Evolutionary conservation across 1,140 invertebrate genomes (phyloP).

Genomic region (Trichonephila inaurata): DNA sequence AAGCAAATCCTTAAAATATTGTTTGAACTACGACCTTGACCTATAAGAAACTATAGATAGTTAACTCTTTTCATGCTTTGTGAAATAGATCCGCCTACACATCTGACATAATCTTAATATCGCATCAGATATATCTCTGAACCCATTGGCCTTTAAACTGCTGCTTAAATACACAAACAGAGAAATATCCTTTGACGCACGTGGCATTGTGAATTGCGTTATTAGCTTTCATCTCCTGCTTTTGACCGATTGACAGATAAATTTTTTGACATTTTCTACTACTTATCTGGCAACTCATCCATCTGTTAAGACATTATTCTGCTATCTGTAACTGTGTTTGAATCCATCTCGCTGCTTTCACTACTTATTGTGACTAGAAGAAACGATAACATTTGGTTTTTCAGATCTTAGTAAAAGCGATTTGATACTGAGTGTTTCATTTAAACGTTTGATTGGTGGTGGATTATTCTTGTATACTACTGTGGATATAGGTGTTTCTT

Average conservation of each 20-base stretch:
- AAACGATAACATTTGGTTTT: not conserved
- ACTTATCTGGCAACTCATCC: not conserved
- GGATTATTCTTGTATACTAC: too few species aligned
- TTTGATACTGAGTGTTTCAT: not conserved
- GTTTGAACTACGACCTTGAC: too few species aligned
- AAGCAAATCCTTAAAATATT: too few species aligned
- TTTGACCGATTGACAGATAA: slow-evolving; percentile 13
- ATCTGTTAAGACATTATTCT: not conserved
- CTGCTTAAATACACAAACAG: not conserved
- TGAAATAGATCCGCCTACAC: not conserved
- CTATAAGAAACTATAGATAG: too few species aligned
- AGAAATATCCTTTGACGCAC: not conserved
- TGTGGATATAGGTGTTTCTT: too few species aligned
- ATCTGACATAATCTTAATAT: not conserved
- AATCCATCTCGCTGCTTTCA: not conserved
- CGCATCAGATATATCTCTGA: not conserved
- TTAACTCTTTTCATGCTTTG: not conserved
- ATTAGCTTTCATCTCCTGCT: not conserved
- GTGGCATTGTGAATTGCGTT: not conserved
- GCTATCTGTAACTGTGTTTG: not conserved
- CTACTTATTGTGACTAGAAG: not conserved
- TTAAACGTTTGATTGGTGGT: too few species aligned
- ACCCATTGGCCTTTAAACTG: not conserved
- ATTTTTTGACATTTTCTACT: not conserved
- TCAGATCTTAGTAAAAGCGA: not conserved